Evolutionary conservation across 2,888 invertebrate genomes (phyloP), one percentile per base, ranked within the genome.

Genomic region (Meteorus colon): DNA sequence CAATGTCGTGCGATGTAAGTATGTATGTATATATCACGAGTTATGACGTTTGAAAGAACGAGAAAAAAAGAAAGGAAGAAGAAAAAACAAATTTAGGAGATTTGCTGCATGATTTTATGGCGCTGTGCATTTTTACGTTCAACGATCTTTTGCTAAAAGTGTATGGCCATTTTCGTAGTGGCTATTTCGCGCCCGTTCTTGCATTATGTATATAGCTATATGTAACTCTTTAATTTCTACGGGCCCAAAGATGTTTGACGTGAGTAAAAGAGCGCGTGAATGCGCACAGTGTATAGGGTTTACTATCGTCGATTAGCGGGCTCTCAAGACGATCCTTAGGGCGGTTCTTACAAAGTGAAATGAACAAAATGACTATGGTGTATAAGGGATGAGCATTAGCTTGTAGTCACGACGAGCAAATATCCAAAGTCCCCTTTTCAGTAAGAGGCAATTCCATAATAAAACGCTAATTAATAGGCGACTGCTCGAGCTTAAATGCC

Each of bases 401-500:
- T 34, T 70, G 55, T 59, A 55, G 55, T 34, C n/a, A 45, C 6
- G 4, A 60, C 6, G 14, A 60, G 62, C 48, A 37, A 48, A 37
- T 31, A 59, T 34, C 55, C 27, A 63, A 76, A 68, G 65, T 65
- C 76, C 76, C 73, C 67, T 77, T 69, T 66, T 72, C 67, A 74
- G 76, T 76, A 78, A 79, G 78, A 82, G 81, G 81, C 83, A 81
- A 81, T 81, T 81, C 84, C 81, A 84, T 85, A 85, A 86, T 85
- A 84, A 86, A 86, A 85, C 85, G 84, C 85, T 88, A 87, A 88
- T 88, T 88, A 87, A 87, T 87, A 85, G 85, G 72, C 85, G 81
- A 84, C 82, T 84, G 83, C 82, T 84, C 80, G 82, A 41, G 60
- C 34, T 62, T 31, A 31, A 62, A 31, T 31, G 31, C 27, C 10